A percentile compares a stretch with the other conserved stretches of the same genome.
These are phyloP conservation scores for Perca schrenkii DNA, from an alignment of 2,113 vertebrate species.

Conservation along the genomic window DNA sequence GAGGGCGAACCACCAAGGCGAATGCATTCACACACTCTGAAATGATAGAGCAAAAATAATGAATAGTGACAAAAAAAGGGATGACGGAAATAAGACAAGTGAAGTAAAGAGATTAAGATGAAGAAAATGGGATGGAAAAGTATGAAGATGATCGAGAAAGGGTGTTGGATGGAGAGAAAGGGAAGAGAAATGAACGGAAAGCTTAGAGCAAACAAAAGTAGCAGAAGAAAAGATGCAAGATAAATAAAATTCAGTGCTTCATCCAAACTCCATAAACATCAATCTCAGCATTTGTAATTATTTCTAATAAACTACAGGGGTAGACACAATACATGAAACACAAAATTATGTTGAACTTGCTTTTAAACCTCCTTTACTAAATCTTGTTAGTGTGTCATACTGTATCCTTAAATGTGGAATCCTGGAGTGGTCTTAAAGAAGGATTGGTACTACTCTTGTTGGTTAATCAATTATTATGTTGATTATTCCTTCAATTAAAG, in stretches of 20 bases:
- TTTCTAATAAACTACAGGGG: background rate
- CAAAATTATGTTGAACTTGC: too few relatives aligned
- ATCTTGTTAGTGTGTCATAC: too few relatives aligned
- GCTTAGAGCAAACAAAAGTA: conserved; percentile 7
- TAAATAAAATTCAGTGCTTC: conserved; percentile 17
- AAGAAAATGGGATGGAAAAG: conserved; percentile 8
- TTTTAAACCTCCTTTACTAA: too few relatives aligned
- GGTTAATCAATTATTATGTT: too few relatives aligned
- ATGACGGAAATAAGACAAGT: background rate
- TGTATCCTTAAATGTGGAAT: too few relatives aligned
- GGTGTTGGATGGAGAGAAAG: background rate
- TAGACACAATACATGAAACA: too few relatives aligned
- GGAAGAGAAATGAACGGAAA: conserved; percentile 26
- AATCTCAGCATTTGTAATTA: conserved; percentile 20
- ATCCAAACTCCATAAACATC: conserved; percentile 20
- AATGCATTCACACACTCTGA: conserved; percentile 96
- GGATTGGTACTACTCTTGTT: too few relatives aligned
- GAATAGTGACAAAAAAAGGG: conserved; percentile 81
- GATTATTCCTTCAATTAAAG: too few relatives aligned
- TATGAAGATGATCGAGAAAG: background rate
- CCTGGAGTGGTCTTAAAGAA: too few relatives aligned
- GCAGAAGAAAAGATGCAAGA: background rate
- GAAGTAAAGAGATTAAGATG: background rate
- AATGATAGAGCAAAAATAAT: conserved; percentile 16
- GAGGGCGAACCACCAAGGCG: conserved; percentile 93